A percentile compares a stretch with the other conserved stretches of the same genome.
phyloP scores from a whole-genome alignment of 2,888 invertebrate species.

The Dryobota labecula region DNA sequence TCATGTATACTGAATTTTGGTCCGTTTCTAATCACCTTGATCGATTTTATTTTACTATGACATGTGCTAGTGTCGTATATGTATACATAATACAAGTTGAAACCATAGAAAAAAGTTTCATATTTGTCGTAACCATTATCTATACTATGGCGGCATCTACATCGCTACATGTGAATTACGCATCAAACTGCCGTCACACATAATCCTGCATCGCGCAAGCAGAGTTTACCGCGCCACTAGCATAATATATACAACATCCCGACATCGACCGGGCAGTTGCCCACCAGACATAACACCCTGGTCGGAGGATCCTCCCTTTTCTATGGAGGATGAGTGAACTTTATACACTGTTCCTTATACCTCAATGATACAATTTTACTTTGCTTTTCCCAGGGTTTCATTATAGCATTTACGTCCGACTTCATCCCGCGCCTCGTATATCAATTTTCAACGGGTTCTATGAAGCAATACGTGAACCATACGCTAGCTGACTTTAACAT shows the following conservation, averaged over 20 bases:
- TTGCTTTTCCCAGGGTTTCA: conserved; percentile 93
- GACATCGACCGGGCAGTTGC: too few species aligned
- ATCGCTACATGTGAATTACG: too few species aligned
- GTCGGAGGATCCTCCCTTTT: too few species aligned
- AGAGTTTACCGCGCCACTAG: too few species aligned
- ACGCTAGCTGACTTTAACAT: conserved; percentile 94
- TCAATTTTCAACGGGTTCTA: conserved; percentile 90
- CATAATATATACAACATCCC: too few species aligned
- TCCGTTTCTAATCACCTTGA: neutral
- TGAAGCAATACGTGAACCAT: conserved; percentile 95
- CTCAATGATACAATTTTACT: too few species aligned
- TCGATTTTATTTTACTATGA: neutral
- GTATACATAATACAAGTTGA: neutral
- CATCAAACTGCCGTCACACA: too few species aligned
- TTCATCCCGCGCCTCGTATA: conserved; percentile 98
- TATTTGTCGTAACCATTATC: neutral
- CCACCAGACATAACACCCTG: too few species aligned
- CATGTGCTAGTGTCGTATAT: neutral
- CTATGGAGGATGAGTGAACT: too few species aligned
- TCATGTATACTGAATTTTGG: neutral
- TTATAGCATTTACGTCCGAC: conserved; percentile 99
- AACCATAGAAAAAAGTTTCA: neutral
- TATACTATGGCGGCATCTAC: too few species aligned
- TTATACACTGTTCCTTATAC: too few species aligned
- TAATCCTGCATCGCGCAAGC: too few species aligned